These are phyloP conservation scores for Ictidomys tridecemlineatus DNA, from an alignment of 2,113 vertebrate genomes.

Conservation along the genomic window DNA sequence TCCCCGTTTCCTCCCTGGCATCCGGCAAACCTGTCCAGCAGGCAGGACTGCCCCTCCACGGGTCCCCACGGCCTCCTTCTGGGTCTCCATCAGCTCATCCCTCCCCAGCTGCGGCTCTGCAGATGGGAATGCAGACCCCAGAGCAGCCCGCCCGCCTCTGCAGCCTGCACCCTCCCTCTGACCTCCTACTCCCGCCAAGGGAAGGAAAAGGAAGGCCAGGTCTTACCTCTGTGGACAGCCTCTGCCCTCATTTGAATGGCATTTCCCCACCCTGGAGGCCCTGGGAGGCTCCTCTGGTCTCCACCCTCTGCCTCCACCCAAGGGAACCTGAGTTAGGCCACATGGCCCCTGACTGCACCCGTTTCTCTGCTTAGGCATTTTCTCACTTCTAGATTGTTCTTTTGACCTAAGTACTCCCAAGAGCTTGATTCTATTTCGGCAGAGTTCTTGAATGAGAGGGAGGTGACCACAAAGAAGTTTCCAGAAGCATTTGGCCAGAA, in stretches of 20 bases:
- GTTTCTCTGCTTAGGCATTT: too few species aligned
- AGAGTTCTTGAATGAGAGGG: neutral
- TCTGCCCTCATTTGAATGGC: neutral
- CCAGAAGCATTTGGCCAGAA: constrained; percentile 30
- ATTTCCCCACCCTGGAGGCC: neutral
- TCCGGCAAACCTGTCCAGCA: rapidly evolving
- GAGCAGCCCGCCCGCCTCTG: too few species aligned
- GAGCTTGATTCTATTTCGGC: neutral
- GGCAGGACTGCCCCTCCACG: too few species aligned
- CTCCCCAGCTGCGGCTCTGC: neutral
- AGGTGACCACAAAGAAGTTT: constrained; percentile 24
- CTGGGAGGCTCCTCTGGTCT: neutral
- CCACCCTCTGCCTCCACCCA: rapidly evolving
- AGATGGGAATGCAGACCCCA: rapidly evolving
- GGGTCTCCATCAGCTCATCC: neutral
- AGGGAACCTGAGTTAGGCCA: neutral
- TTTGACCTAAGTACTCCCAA: neutral
- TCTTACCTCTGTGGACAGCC: neutral
- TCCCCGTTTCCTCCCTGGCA: too few species aligned
- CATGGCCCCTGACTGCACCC: neutral
- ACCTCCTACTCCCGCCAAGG: neutral
- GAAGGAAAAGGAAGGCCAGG: too few species aligned
- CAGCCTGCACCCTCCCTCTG: neutral
- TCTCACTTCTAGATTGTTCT: neutral
- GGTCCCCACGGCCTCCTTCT: neutral